Evolutionary conservation across 64 coral and sea anemone species (phyloP).

Genomic region (Stylophora pistillata): DNA sequence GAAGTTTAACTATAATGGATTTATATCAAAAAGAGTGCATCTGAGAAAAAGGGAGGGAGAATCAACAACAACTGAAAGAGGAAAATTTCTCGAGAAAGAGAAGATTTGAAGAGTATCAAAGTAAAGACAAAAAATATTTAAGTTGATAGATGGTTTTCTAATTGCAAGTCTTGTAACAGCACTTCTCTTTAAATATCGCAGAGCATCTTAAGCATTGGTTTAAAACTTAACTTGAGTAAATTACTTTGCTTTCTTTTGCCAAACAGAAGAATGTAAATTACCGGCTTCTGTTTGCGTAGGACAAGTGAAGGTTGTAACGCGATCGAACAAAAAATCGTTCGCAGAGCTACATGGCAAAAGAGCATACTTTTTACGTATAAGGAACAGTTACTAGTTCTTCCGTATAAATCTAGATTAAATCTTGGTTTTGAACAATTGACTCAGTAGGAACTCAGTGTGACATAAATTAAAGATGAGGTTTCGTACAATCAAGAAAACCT

Average conservation of each 20-base stretch:
- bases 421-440: conserved; percentile 1
- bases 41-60: too few species aligned
- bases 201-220: not conserved
- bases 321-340: conserved; percentile 35
- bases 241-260: conserved; percentile 2
- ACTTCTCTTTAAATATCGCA: not conserved
- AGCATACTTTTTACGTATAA: not conserved
- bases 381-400: conserved; percentile 13
- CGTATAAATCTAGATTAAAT: conserved; percentile 32
- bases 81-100: not conserved
- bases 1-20: too few species aligned
- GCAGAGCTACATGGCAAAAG: not conserved
- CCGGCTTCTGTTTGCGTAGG: not conserved
- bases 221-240: conserved; percentile 3
- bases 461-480: conserved; percentile 50
- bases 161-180: conserved; percentile 38
- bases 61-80: not conserved
- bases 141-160: conserved; percentile 14
- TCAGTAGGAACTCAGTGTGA: conserved; percentile 34
- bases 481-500: conserved; percentile 31
- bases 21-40: too few species aligned
- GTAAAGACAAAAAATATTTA: not conserved
- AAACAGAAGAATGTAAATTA: conserved; percentile 35
- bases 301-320: not conserved
- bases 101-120: not conserved